These are phyloP conservation scores for Cromileptes altivelis DNA, from an alignment of 2,113 vertebrate genomes.

Conservation along the genomic window DNA sequence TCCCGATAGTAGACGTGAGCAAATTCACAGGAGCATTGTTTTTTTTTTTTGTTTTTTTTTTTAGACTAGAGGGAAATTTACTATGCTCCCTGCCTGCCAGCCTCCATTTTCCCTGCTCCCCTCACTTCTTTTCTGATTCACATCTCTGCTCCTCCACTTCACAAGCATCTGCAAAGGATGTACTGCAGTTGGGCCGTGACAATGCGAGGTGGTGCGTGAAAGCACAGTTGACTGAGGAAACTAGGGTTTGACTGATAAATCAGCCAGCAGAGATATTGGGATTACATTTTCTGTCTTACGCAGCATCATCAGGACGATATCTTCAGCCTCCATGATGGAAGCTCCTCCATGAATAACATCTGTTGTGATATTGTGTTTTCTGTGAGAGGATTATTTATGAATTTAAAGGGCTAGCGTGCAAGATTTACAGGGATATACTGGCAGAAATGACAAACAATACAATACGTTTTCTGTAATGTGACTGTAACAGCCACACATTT, in stretches of 20 bases:
- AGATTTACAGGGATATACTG: too few species aligned
- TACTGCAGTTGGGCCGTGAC: background rate
- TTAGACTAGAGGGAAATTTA: slow-evolving; percentile 14
- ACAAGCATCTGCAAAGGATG: slow-evolving; percentile 9
- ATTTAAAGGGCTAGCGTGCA: too few species aligned
- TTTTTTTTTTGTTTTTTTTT: background rate
- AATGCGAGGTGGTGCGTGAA: slow-evolving; percentile 32
- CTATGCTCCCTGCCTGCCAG: background rate
- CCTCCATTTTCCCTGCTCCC: background rate
- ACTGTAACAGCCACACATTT: too few species aligned
- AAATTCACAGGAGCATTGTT: slow-evolving; percentile 6
- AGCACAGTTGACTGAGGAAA: slow-evolving; percentile 33
- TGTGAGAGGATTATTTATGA: too few species aligned
- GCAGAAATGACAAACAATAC: too few species aligned
- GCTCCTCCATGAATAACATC: background rate
- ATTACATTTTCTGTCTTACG: slow-evolving; percentile 1
- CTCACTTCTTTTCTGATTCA: slow-evolving; percentile 34
- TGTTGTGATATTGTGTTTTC: too few species aligned
- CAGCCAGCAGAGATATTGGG: slow-evolving; percentile 8
- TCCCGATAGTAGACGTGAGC: background rate
- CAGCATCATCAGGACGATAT: background rate
- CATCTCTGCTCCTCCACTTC: slow-evolving; percentile 25
- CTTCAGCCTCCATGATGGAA: background rate
- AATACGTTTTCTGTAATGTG: too few species aligned
- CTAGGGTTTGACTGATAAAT: slow-evolving; percentile 30